Evolutionary conservation across 2,113 vertebrate genomes (phyloP).

Genomic region (Microcebus lehilahytsara): DNA sequence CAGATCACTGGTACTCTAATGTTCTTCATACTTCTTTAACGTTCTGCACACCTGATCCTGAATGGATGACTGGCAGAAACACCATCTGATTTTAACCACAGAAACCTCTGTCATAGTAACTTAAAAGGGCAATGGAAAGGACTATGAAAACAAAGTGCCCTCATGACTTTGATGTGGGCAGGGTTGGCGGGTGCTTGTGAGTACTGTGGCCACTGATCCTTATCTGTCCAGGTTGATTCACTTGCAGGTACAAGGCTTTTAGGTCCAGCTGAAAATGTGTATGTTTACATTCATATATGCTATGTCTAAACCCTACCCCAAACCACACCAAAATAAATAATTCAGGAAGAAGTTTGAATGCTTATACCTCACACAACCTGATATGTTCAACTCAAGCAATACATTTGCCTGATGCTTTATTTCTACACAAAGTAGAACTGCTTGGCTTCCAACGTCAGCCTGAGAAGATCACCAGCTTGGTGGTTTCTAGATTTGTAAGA

Average conservation of each 20-base stretch:
- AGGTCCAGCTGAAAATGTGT: not conserved
- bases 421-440: not conserved
- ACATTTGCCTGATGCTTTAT: not conserved
- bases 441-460: not conserved
- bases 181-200: constrained; percentile 25
- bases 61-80: not conserved
- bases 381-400: not conserved
- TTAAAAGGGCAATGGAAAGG: constrained; percentile 48
- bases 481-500: not conserved
- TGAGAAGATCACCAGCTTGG: not conserved
- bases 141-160: constrained; percentile 54
- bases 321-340: not conserved
- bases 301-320: not conserved
- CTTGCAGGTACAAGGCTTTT: not conserved
- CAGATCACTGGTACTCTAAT: not conserved
- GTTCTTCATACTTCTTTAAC: not conserved
- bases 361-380: not conserved
- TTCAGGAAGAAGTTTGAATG: not conserved
- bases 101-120: constrained; percentile 62
- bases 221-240: constrained; percentile 5
- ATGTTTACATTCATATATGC: not conserved
- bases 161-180: constrained; percentile 69
- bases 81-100: constrained; percentile 66
- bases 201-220: not conserved
- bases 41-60: constrained; percentile 40